Base-by-base conservation (phyloP, 2,113 vertebrate species). In the Sinocyclocheilus grahami region DNA sequence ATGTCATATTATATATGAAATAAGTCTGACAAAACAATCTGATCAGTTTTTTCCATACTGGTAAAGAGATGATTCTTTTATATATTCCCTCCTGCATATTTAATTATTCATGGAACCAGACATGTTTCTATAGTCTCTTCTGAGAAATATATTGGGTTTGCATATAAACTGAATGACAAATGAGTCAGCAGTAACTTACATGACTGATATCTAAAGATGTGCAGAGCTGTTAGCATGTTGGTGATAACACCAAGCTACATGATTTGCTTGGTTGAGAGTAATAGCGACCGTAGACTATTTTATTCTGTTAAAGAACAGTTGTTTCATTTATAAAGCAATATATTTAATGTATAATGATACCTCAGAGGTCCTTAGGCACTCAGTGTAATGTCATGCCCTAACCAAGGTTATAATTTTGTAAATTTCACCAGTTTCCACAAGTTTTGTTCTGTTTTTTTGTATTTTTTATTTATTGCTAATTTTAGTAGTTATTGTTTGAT, bases 221-320 rank as follows among this genome's bases (percentile, higher is more conserved):
- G 6, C 55, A 63, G 60, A 18, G 37, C 33, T 81, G 60, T 48
- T 81, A 20, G 58, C 22, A 9, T 27, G 33, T 62, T 42, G 78
- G 78, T 24, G 78, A 81, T 65, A 63, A 81, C 55, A 53, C 46
- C 24, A 30, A 77, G 53, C 75, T 9, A 48, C n/a, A 46, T 46
- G 12, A 37, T 80, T 80, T 58, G 2, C 30, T 22, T 18, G 58
- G 55, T 11, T 65, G 78, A 46, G 58, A 39, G 7, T 58, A 58
- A 20, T 18, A 76, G n/a, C 14, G 12, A 76, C 7, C 7, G 13
- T 76, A 51, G 6, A 24, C 42, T 76, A 75, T 69, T 51, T 55
- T 53, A 78, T 53, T 30, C 48, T 18, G 7, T 53, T 55, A 53
- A 55, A 78, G 42, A 11, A 46, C 22, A 14, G n/a, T 13, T 27